Conservation (phyloP, 2,797 vertebrate species). For the Fringilla coelebs region DNA sequence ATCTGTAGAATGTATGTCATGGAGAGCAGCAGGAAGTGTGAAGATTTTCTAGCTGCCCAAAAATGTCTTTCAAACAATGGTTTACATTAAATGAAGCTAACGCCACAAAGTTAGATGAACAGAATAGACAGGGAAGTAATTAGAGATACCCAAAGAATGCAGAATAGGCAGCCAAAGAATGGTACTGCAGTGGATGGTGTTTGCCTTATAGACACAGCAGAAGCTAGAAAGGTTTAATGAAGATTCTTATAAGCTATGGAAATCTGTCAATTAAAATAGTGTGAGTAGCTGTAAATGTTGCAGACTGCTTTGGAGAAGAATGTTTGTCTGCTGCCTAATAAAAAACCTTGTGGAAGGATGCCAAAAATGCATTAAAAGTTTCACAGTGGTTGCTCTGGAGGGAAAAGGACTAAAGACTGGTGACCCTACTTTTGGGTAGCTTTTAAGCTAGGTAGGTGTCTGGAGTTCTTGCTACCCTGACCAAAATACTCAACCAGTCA, state of each 20-base stretch:
- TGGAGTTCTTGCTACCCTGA: background rate
- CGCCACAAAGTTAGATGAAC: background rate
- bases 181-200: background rate
- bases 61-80: background rate
- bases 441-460: background rate
- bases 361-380: background rate
- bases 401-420: background rate
- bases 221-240: background rate
- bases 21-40: background rate
- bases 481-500: background rate
- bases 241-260: background rate
- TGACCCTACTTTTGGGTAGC: background rate
- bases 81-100: background rate
- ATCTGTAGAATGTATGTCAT: background rate
- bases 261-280: conserved; percentile 3
- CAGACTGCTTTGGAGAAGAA: background rate
- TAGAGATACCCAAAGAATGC: background rate
- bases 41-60: background rate
- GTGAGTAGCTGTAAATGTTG: background rate
- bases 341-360: background rate
- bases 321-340: background rate
- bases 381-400: background rate
- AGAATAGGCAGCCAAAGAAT: background rate
- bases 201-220: background rate
- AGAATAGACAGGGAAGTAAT: background rate